A percentile compares a stretch with the other conserved stretches of the same genome.
Conservation (phyloP, 2,797 vertebrate genomes). For the Stomatorhinus walkeri region DNA sequence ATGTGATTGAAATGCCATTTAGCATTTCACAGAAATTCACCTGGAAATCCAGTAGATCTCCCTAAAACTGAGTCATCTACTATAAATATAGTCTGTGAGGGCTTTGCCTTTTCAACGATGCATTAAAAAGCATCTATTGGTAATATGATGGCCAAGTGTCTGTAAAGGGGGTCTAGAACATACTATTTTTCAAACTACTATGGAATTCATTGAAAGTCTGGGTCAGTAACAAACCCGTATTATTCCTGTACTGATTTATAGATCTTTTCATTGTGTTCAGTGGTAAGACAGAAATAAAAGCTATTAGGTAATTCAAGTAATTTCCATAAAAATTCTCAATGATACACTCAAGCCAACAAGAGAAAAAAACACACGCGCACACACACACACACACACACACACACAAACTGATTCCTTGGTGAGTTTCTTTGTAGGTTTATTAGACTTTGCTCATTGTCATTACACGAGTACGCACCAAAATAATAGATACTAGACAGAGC, state of each 20-base stretch:
- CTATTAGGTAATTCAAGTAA: not conserved
- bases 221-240: not conserved
- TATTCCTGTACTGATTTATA: not conserved
- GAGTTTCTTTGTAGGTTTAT: slow-evolving; percentile 63
- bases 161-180: not conserved
- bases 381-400: slow-evolving; percentile 22
- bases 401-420: slow-evolving; percentile 51
- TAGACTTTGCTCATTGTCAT: slow-evolving; percentile 68
- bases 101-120: not conserved
- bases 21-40: slow-evolving; percentile 16
- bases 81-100: not conserved
- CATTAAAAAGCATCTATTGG: not conserved
- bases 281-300: not conserved
- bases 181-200: not conserved
- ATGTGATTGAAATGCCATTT: not conserved
- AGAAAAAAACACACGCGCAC: not conserved
- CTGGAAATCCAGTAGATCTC: slow-evolving; percentile 19
- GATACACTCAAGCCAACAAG: not conserved
- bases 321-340: not conserved
- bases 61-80: not conserved
- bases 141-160: not conserved
- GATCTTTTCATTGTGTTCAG: not conserved
- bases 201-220: not conserved
- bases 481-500: slow-evolving; percentile 61
- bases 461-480: slow-evolving; percentile 62